A percentile compares a stretch with the other conserved stretches of the same genome.
These are phyloP conservation scores for Mimachlamys varia DNA, from an alignment of 2,888 invertebrate species.

Conservation along the genomic window DNA sequence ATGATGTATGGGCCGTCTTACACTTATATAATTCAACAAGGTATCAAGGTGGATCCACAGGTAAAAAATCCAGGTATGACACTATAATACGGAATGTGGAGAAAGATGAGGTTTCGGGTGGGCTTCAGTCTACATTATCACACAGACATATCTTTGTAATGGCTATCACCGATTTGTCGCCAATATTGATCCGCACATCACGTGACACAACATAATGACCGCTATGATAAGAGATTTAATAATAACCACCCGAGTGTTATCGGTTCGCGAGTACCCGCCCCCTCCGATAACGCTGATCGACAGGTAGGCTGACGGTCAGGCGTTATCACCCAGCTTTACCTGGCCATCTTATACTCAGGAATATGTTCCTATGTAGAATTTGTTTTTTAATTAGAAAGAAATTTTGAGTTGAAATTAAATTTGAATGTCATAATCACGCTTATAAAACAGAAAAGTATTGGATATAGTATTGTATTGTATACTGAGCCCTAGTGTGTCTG, in stretches of 20 bases:
- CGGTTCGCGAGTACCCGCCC: not conserved
- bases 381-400: too few relatives aligned
- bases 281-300: slow-evolving; percentile 16
- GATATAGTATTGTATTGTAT: too few relatives aligned
- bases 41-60: not conserved
- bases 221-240: slow-evolving; percentile 26
- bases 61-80: slow-evolving; percentile 27
- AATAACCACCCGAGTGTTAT: slow-evolving; percentile 27
- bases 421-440: too few relatives aligned
- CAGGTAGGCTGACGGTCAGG: not conserved
- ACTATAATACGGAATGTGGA: not conserved
- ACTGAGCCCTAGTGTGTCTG: too few relatives aligned
- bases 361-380: too few relatives aligned
- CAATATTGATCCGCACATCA: slow-evolving; percentile 28
- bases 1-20: not conserved
- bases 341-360: not conserved
- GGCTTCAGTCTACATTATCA: slow-evolving; percentile 1
- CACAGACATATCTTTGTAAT: slow-evolving; percentile 6
- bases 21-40: not conserved
- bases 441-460: too few relatives aligned
- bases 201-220: slow-evolving; percentile 33
- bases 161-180: slow-evolving; percentile 29
- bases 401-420: too few relatives aligned
- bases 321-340: not conserved
- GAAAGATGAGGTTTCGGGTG: slow-evolving; percentile 25